Evolutionary conservation across 2,797 vertebrate species (phyloP).

Genomic region (Macropodus opercularis): DNA sequence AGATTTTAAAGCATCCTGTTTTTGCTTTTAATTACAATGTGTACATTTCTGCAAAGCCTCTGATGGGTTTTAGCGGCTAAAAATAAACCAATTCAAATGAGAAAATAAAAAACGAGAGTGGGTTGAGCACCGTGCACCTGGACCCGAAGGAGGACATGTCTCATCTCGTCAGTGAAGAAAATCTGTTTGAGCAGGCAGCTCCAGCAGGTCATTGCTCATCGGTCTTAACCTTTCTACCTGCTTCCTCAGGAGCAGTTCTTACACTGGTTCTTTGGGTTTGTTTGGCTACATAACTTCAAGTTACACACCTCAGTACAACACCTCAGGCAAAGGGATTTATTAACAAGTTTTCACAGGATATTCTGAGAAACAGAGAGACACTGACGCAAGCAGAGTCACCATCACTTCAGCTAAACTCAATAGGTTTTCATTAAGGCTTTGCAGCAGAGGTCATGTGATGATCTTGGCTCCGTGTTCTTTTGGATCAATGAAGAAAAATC

Average conservation of each 20-base stretch:
- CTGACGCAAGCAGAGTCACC: constrained; percentile 28
- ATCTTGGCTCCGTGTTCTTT: constrained; percentile 26
- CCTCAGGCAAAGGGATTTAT: constrained; percentile 18
- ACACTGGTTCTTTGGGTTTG: constrained; percentile 25
- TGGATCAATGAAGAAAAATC: constrained; percentile 47
- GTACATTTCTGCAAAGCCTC: constrained; percentile 22
- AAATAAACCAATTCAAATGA: constrained; percentile 31
- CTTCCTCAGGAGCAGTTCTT: constrained; percentile 15
- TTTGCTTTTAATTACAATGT: constrained; percentile 37
- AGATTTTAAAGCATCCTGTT: constrained; percentile 28
- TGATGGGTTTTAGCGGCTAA: constrained; percentile 30
- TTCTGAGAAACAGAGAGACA: constrained; percentile 47
- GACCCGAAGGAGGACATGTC: constrained; percentile 46
- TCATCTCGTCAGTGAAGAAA: constrained; percentile 43
- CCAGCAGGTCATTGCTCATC: constrained; percentile 33
- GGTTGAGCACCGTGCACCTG: constrained; percentile 40
- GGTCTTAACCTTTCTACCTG: constrained; percentile 35
- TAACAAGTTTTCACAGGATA: constrained; percentile 36
- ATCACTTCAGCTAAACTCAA: constrained; percentile 47
- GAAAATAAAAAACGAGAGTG: constrained; percentile 25
- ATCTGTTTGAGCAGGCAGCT: constrained; percentile 44
- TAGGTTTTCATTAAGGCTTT: constrained; percentile 49
- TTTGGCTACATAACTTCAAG: constrained; percentile 14
- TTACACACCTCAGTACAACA: too few species aligned
- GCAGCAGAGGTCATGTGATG: constrained; percentile 37